Evolutionary conservation across 2,113 vertebrate genomes (phyloP).

Genomic region (Myocastor coypus): DNA sequence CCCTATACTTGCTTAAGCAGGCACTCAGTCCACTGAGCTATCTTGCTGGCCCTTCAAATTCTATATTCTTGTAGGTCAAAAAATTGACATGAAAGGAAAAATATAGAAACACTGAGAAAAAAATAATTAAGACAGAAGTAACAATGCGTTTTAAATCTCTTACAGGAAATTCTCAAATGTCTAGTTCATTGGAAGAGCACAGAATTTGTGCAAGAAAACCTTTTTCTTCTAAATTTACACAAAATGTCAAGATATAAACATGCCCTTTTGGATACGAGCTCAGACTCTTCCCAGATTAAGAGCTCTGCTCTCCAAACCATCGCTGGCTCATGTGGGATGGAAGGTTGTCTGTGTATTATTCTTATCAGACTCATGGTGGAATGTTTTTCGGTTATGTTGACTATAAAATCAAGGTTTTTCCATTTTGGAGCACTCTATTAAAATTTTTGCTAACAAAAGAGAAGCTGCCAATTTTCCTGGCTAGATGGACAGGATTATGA

Average conservation of each 20-base stretch:
- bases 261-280: neutral
- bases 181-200: neutral
- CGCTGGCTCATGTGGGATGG: neutral
- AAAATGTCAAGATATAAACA: slow-evolving; percentile 29
- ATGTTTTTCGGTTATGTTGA: neutral
- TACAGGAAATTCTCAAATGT: neutral
- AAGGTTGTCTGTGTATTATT: neutral
- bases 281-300: neutral
- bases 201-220: neutral
- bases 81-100: neutral
- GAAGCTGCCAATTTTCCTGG: neutral
- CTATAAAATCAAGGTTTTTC: neutral
- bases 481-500: neutral
- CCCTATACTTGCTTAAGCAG: no score
- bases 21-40: no score
- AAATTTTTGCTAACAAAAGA: slow-evolving; percentile 1
- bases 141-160: neutral
- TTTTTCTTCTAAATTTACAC: neutral
- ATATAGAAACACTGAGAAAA: neutral
- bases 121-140: neutral
- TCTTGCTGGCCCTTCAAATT: neutral
- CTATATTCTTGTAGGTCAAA: neutral
- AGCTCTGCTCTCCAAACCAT: neutral
- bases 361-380: neutral
- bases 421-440: neutral